These are phyloP conservation scores for Caenorhabditis briggsae DNA, from an alignment of 1,140 invertebrate genomes.

Conservation along the genomic window DNA sequence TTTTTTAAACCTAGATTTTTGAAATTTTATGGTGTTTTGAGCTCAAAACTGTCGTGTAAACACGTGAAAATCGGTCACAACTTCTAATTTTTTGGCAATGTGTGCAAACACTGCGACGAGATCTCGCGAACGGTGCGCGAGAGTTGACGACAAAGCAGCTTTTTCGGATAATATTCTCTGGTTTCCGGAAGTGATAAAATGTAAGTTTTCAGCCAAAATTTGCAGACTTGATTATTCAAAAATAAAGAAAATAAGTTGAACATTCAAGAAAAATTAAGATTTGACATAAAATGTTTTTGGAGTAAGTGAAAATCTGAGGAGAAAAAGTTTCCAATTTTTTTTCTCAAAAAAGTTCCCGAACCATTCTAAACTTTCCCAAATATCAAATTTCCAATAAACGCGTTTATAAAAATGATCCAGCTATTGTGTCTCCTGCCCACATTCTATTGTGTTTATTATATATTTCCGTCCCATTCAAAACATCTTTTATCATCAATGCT, in stretches of 20 bases:
- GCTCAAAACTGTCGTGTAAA: not conserved
- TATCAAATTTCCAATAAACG: not conserved
- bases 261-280: no score
- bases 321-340: not conserved
- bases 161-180: not conserved
- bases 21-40: not conserved
- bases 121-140: not conserved
- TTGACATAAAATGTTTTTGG: not conserved
- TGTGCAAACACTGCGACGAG: conserved; percentile 13
- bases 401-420: not conserved
- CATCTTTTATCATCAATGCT: not conserved
- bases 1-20: not conserved
- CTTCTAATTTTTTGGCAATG: no score
- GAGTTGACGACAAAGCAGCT: not conserved
- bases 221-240: not conserved
- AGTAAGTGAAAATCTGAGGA: not conserved
- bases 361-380: no score
- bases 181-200: not conserved
- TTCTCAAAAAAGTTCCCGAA: no score
- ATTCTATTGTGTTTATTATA: conserved; percentile 37
- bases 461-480: conserved; percentile 1
- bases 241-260: no score
- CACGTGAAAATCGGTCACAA: not conserved
- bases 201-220: not conserved
- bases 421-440: no score